phyloP scores from a whole-genome alignment of 1,140 invertebrate genomes.

The Anadara kagoshimensis region DNA sequence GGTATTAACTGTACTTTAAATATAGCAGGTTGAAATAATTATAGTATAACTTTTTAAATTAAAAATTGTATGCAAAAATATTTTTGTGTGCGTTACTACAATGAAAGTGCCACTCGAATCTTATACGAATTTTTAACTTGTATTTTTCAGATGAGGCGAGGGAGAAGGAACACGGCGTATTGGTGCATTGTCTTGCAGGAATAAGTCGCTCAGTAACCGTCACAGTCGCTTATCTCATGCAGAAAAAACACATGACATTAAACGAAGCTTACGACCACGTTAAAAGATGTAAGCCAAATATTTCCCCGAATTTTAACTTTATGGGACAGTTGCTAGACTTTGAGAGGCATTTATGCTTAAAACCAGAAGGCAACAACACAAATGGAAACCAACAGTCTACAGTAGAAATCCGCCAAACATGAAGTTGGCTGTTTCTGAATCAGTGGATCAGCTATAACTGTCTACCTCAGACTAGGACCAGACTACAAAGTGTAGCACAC shows the following conservation, averaged over 20 bases:
- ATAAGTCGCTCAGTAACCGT: constrained; percentile 73
- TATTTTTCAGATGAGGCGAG: constrained; percentile 90
- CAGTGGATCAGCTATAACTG: too few species aligned
- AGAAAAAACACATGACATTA: constrained; percentile 84
- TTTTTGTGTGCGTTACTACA: neutral
- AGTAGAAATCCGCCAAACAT: too few species aligned
- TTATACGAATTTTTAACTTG: constrained; percentile 28
- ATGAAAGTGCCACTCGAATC: neutral
- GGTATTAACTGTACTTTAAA: too few species aligned
- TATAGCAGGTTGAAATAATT: too few species aligned
- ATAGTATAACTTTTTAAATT: too few species aligned
- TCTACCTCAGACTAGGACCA: too few species aligned
- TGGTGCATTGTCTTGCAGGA: constrained; percentile 73
- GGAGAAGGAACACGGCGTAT: constrained; percentile 80
- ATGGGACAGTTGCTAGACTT: constrained; percentile 96
- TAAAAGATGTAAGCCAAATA: constrained; percentile 91
- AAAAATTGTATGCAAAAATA: too few species aligned
- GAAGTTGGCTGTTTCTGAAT: too few species aligned
- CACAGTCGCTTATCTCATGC: constrained; percentile 73
- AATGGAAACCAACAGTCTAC: too few species aligned
- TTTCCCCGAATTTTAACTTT: constrained; percentile 98
- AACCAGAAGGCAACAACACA: too few species aligned
- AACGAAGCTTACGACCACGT: constrained; percentile 96
- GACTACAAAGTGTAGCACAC: too few species aligned
- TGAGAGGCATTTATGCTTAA: constrained; percentile 74